These are phyloP conservation scores for Calephelis perditalis DNA, from an alignment of 2,888 invertebrate species.

Conservation along the genomic window DNA sequence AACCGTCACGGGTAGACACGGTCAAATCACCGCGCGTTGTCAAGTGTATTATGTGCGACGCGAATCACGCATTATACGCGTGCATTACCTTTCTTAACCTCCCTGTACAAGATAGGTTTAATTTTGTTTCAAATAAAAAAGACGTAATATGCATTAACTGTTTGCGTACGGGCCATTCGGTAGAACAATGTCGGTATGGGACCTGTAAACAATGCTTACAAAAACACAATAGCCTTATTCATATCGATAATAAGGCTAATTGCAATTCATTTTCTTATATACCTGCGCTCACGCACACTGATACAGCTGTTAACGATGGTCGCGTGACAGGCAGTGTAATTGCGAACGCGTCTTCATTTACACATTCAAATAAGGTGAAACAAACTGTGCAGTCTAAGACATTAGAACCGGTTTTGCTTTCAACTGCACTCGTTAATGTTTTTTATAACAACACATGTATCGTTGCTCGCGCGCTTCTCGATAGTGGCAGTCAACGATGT, in stretches of 20 bases:
- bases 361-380: neutral
- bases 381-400: conserved; percentile 5
- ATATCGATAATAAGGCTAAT: neutral
- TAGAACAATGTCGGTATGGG: neutral
- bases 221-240: conserved; percentile 6
- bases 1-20: too few species aligned
- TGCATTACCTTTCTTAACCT: too few species aligned
- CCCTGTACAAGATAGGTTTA: too few species aligned
- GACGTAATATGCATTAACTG: too few species aligned
- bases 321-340: too few species aligned
- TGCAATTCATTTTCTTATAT: neutral
- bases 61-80: too few species aligned
- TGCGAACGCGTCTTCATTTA: neutral
- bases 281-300: too few species aligned
- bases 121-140: too few species aligned
- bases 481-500: conserved; percentile 14
- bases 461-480: conserved; percentile 2
- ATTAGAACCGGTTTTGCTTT: conserved; percentile 4
- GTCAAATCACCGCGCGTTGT: too few species aligned
- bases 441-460: neutral
- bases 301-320: too few species aligned
- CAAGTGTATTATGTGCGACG: too few species aligned
- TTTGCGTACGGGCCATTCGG: too few species aligned
- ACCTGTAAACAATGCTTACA: conserved; percentile 1
- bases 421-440: conserved; percentile 13